Evolutionary conservation across 2,113 vertebrate species (phyloP).

Genomic region (Psephotus haematonotus): DNA sequence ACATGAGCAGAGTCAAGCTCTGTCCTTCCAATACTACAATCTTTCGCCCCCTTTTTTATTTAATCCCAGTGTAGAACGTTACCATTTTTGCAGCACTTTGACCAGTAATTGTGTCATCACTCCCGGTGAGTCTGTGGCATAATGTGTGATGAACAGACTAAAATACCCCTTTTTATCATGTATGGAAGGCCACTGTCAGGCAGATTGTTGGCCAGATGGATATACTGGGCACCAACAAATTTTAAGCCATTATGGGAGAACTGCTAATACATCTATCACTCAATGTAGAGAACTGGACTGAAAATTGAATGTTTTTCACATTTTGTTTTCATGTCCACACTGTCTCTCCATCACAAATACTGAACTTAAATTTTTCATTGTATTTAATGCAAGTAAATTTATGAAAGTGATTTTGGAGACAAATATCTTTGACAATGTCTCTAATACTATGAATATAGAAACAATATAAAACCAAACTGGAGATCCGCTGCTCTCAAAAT

Average conservation of each 20-base stretch:
- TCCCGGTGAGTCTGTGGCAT: not conserved
- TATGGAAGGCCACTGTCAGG: not conserved
- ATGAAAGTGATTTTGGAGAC: not conserved
- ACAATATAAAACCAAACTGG: not conserved
- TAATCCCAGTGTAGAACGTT: not conserved
- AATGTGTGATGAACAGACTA: not conserved
- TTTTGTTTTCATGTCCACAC: not conserved
- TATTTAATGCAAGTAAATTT: not conserved
- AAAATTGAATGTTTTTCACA: not conserved
- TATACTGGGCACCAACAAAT: not conserved
- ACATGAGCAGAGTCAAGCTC: not conserved
- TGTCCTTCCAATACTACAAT: not conserved
- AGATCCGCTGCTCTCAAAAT: not conserved
- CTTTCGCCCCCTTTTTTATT: not conserved
- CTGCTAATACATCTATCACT: not conserved
- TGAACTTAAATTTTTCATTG: not conserved
- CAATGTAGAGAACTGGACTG: not conserved
- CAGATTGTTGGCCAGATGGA: not conserved
- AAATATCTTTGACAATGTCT: not conserved
- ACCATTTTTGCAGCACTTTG: not conserved
- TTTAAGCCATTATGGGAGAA: not conserved
- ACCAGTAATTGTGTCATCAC: not conserved
- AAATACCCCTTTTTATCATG: not conserved
- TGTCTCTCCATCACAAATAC: not conserved
- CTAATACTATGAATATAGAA: not conserved